Evolutionary conservation across 2,113 vertebrate genomes (phyloP), one percentile per base, ranked within the genome.

Genomic region (Dolichallabes microphthalmus): DNA sequence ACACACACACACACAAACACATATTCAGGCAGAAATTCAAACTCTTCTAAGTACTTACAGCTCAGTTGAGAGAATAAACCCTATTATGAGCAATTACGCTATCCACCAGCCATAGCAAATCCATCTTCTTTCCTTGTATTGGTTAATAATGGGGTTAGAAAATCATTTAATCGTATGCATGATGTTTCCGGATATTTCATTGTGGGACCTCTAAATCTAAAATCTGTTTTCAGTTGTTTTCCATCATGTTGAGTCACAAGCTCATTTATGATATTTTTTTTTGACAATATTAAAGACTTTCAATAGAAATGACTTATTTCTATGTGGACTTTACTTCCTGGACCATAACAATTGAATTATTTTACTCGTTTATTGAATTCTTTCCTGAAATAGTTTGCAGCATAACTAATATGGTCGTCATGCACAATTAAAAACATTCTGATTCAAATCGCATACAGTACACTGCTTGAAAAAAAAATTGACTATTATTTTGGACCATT

Each of bases 31-130:
- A 71, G 78, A 79, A 30, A 82, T 83, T 89, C 79, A 63, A 86
- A 88, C 83, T 91, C 88, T 85, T 88, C 89, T 90, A 92, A 90
- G 90, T 91, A 90, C 86, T 85, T 89, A 90, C 92, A 92, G 93
- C 93, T 93, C 92, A 91, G 90, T 92, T 90, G 66, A 80, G 84
- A 85, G 91, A 93, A 89, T 90, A 90, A 93, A 92, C 90, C 92
- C 90, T 90, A 90, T 94, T 93, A 92, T 82, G 89, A 90, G 86
- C 88, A 93, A 92, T 92, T 92, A 92, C 88, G 89, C 90, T 92
- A 89, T 91, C 91, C 88, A 83, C 86, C 75, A 89, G 88, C 89
- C 89, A 35, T 91, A 89, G 87, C 87, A 93, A 94, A 93, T 93
- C 92, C 90, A 91, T 92, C 92, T 89, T 80, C 90, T 88, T 91